A percentile compares a stretch with the other conserved stretches of the same genome.
phyloP scores from a whole-genome alignment of 1,140 invertebrate species.

The Drosophila bocqueti region DNA sequence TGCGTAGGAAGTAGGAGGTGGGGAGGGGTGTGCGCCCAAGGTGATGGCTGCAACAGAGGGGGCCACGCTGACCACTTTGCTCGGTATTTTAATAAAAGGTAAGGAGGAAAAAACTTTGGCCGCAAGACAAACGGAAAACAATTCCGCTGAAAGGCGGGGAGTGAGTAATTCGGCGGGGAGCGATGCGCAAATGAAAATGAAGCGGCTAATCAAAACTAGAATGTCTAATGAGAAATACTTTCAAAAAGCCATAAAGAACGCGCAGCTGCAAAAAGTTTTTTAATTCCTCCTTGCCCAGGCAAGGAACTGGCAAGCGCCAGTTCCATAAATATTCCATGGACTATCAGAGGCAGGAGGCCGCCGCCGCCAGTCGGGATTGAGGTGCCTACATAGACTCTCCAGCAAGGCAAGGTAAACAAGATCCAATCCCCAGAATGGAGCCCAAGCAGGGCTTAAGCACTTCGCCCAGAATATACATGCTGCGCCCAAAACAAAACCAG shows the following conservation, averaged over 20 bases:
- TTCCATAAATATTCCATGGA: slow-evolving; percentile 25
- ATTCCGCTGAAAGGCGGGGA: slow-evolving; percentile 23
- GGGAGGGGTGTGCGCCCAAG: neutral
- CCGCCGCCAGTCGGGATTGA: slow-evolving; percentile 20
- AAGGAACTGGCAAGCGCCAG: neutral
- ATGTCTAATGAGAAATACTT: slow-evolving; percentile 67
- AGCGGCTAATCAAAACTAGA: slow-evolving; percentile 73
- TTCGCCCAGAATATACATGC: slow-evolving; percentile 26
- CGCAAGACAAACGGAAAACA: slow-evolving; percentile 62
- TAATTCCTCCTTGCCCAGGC: slow-evolving; percentile 31
- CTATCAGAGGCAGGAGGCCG: neutral
- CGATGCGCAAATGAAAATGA: slow-evolving; percentile 42
- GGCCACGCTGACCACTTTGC: slow-evolving; percentile 38
- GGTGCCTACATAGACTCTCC: slow-evolving; percentile 33
- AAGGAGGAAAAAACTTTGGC: slow-evolving; percentile 56
- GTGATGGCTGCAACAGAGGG: slow-evolving; percentile 11
- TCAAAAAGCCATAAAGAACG: slow-evolving; percentile 28
- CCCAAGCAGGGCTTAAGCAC: slow-evolving; percentile 49
- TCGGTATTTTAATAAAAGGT: slow-evolving; percentile 75
- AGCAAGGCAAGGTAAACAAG: slow-evolving; percentile 48
- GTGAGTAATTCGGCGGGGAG: slow-evolving; percentile 48
- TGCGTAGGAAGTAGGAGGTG: neutral
- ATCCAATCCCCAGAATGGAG: slow-evolving; percentile 35
- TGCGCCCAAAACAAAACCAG: slow-evolving; percentile 36
- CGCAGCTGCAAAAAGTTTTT: slow-evolving; percentile 60